Base-by-base conservation (phyloP, 2,888 invertebrate genomes). In the Dynastes hyllus region DNA sequence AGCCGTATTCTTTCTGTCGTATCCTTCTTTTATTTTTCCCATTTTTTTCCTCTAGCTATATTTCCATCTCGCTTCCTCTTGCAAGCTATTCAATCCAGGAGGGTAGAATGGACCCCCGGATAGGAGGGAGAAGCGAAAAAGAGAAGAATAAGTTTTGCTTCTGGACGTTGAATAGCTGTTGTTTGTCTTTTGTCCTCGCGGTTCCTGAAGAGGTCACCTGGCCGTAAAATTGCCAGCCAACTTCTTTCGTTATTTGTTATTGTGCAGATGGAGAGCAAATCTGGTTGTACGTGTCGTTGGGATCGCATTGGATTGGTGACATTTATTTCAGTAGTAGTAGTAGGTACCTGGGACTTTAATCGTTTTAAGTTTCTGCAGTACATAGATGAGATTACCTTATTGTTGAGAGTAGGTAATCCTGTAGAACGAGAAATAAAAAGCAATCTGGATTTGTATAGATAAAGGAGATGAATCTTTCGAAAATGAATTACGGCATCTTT, bases 151-250 rank as follows among this genome's bases (percentile, higher is more conserved):
- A 27, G 65, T 65, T 22, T 29, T 22, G 16, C 8, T 55, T 8
- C 22, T 37, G 67, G 65, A 75, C 75, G 8, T 55, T 67, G 69
- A 76, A 71, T 78, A 16, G 63, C 32, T n/a, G 45, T 63, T 67
- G 67, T 78, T 78, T 71, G 82, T 76, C 80, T 78, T 82, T 84
- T 84, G 82, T 83, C 80, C 71, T 40, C 63, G 71, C 65, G 67
- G 73, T 80, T 79, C 80, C 80, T 79, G 81, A 78, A 77, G 80
- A 81, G 84, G 83, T 83, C 83, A 84, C 84, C 84, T 85, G 83
- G 83, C 82, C 84, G 81, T 83, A 81, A 85, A 84, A 85, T 85
- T 83, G 83, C 83, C 82, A 83, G 83, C 83, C 82, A 83, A 83
- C 81, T 70, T 76, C 76, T 76, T 79, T 69, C 75, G 75, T 75